These are phyloP conservation scores for Eurois occulta DNA, from an alignment of 2,888 invertebrate genomes.

Conservation along the genomic window DNA sequence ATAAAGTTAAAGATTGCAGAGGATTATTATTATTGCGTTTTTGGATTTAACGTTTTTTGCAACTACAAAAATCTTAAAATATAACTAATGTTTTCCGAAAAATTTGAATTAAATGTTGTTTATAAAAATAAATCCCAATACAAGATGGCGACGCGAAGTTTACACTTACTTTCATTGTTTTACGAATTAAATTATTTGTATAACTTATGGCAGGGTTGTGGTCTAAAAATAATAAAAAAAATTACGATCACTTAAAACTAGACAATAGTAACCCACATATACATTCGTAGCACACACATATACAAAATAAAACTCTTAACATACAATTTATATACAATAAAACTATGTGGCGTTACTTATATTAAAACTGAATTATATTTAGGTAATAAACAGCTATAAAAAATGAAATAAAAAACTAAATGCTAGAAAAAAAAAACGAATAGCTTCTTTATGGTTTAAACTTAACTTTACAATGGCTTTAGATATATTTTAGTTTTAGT, in stretches of 20 bases:
- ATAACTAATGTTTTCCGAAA: not conserved
- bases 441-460: constrained; percentile 47
- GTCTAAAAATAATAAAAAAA: constrained; percentile 66
- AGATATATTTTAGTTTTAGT: not conserved
- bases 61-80: not conserved
- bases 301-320: constrained; percentile 81
- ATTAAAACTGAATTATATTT: constrained; percentile 57
- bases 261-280: constrained; percentile 84
- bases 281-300: constrained; percentile 87
- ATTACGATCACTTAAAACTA: constrained; percentile 73
- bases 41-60: not conserved
- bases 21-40: not conserved
- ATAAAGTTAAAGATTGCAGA: not conserved
- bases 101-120: accelerated
- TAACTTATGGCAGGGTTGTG: constrained; percentile 67
- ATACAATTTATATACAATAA: constrained; percentile 68
- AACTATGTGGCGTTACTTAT: constrained; percentile 65
- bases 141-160: constrained; percentile 42
- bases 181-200: constrained; percentile 57
- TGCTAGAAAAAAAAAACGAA: constrained; percentile 39
- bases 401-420: not conserved
- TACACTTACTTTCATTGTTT: constrained; percentile 42
- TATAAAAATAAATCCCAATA: constrained; percentile 17
- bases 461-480: not conserved
- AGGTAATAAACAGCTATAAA: constrained; percentile 9